Conservation (phyloP, 2,113 vertebrate species). For the Paratilapia polleni region DNA sequence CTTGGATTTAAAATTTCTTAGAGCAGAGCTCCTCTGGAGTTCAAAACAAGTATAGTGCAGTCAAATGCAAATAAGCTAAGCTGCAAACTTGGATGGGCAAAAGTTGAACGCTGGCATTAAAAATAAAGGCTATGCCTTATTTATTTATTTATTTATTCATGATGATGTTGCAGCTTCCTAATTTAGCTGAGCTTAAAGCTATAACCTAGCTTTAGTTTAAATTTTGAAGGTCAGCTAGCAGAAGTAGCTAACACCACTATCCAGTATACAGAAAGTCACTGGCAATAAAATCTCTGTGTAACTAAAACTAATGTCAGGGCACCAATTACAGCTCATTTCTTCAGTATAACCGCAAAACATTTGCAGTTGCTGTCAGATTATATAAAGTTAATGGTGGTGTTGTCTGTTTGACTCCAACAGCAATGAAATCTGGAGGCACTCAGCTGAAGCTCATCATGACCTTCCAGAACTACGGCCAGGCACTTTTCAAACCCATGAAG, state of each 20-base stretch:
- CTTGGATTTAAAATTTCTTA: background rate
- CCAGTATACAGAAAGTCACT: background rate
- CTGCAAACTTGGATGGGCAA: background rate
- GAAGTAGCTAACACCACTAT: background rate
- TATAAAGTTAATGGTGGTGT: background rate
- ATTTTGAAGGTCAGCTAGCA: background rate
- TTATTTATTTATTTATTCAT: background rate
- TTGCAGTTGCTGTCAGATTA: background rate
- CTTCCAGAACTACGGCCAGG: conserved; percentile 98
- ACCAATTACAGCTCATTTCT: background rate
- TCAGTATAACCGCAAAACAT: background rate
- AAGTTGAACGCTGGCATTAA: background rate
- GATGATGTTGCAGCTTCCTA: background rate
- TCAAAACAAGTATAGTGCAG: background rate
- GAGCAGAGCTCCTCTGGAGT: background rate
- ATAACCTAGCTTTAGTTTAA: background rate
- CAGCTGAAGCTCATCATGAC: conserved; percentile 99
- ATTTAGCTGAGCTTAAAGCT: background rate
- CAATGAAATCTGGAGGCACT: conserved; percentile 98
- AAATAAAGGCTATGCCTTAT: background rate
- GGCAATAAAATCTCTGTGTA: background rate
- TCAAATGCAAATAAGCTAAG: background rate
- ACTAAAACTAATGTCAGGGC: background rate
- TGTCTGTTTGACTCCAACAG: conserved; percentile 75
- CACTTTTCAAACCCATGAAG: conserved; percentile 99